Conservation (phyloP, 35 echinoderm and acorn worm genomes). For the Chiridota heheva region DNA sequence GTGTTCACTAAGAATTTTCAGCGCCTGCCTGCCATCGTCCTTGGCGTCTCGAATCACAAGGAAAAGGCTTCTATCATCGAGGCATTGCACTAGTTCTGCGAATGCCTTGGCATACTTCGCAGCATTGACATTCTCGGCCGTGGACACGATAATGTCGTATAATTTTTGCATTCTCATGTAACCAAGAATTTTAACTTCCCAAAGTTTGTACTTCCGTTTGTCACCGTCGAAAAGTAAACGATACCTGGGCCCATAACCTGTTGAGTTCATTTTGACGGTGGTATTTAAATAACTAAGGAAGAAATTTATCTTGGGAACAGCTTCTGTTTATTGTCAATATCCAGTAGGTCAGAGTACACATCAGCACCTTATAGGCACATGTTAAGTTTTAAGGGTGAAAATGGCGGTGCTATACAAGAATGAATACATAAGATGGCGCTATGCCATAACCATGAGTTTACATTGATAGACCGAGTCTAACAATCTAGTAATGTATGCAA, state of each 20-base stretch:
- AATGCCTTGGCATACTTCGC: constrained; percentile 33
- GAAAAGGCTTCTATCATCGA: constrained; percentile 49
- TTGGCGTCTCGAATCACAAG: constrained; percentile 40
- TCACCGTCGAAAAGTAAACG: constrained; percentile 36
- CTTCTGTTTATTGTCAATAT: too few species aligned
- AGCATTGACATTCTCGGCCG: constrained; percentile 14
- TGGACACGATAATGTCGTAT: constrained; percentile 30
- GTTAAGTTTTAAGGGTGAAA: too few species aligned
- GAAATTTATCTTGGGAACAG: too few species aligned
- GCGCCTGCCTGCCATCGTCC: constrained; percentile 38
- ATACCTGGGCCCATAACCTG: constrained; percentile 56
- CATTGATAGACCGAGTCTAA: too few species aligned
- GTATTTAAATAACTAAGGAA: too few species aligned
- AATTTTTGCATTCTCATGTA: constrained; percentile 26
- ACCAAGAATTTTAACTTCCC: constrained; percentile 21
- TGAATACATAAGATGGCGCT: too few species aligned
- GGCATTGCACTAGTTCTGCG: constrained; percentile 35
- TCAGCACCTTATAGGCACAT: too few species aligned
- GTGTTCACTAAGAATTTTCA: constrained; percentile 48
- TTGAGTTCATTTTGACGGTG: background rate
- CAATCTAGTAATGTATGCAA: too few species aligned
- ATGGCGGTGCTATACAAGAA: too few species aligned
- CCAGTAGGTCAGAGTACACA: too few species aligned
- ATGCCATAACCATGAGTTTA: too few species aligned
- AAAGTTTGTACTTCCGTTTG: constrained; percentile 2